Base-by-base conservation (phyloP, 2,888 invertebrate genomes). In the Campopleginae sp. region DNA sequence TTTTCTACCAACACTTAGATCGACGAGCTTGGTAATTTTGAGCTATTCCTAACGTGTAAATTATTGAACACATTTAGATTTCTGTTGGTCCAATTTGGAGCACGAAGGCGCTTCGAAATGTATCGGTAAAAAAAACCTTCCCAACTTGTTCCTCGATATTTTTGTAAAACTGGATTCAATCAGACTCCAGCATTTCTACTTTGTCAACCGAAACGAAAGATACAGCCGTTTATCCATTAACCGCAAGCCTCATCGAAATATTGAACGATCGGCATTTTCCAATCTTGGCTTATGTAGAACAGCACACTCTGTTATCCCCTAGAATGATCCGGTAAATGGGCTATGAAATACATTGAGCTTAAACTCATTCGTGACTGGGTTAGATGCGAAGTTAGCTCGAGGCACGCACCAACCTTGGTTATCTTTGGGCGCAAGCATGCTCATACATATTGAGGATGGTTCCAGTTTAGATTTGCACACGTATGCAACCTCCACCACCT, bases 331-430 rank as follows among this genome's bases (percentile, higher is more conserved):
- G 66, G 54, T 79, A 79, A 81, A 85, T 51, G 70, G 77, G 58
- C 78, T 70, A 84, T 84, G 71, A 80, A 75, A 81, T 81, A 79
- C 61, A 66, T 78, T 27, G 72, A 58, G 71, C 61, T 75, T 78
- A 78, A 80, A 74, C 61, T 78, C 72, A 81, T 81, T 78, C 78
- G 85, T 81, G 81, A 81, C 81, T 75, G 74, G 74, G 48, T 81
- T 79, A 75, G 68, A 14, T 42, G 48, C 74, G 70, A 68, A 81
- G 81, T 79, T 74, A 51, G 75, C 74, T 48, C 38, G 44, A 65
- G 65, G 81, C 78, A 81, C 80, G 84, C 80, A 84, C 84, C 38
- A 19, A 58, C 23, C 58, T 19, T 38, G 68, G 77, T 81, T 84
- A 84, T 81, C 84, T 81, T 84, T 68, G 65, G 72, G 65, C 61